These are phyloP conservation scores for Channallabes apus DNA, from an alignment of 2,797 vertebrate species.

Conservation along the genomic window DNA sequence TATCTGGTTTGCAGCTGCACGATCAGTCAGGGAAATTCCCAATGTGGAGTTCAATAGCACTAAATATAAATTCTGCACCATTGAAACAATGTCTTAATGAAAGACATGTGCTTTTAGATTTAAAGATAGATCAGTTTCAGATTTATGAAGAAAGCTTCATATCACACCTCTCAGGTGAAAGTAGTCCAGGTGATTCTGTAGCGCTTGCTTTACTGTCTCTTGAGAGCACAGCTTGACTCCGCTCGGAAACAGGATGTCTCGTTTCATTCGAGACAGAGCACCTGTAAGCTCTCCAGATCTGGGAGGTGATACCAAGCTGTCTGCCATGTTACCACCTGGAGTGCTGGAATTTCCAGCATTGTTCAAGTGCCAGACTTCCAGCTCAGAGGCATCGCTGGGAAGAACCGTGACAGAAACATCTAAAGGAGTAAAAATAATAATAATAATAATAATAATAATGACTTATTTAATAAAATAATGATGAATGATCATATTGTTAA, in stretches of 20 bases:
- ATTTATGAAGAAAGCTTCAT: neutral
- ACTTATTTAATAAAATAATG: neutral
- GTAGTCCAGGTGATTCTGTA: slow-evolving; percentile 83
- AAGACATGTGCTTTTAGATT: neutral
- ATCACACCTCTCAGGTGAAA: slow-evolving; percentile 89
- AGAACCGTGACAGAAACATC: slow-evolving; percentile 37
- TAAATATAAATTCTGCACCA: neutral
- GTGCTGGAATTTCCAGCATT: slow-evolving; percentile 13
- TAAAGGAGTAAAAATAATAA: slow-evolving; percentile 37
- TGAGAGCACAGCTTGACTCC: slow-evolving; percentile 88
- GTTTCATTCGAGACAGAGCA: slow-evolving; percentile 70
- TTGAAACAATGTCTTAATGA: neutral
- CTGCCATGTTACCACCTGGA: slow-evolving; percentile 1
- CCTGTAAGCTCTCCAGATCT: slow-evolving; percentile 51
- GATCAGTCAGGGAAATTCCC: neutral
- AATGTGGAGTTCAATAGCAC: neutral
- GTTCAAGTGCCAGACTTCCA: slow-evolving; percentile 14
- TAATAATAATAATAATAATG: neutral
- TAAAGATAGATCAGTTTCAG: too few relatives aligned
- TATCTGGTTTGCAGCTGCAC: neutral
- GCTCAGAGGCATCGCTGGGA: slow-evolving; percentile 32
- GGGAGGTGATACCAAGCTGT: slow-evolving; percentile 14
- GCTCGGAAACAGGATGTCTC: slow-evolving; percentile 83
- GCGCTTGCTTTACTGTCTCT: slow-evolving; percentile 83
- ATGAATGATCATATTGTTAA: neutral